phyloP scores from a whole-genome alignment of 2,797 vertebrate species.

The Scolopax rusticola region DNA sequence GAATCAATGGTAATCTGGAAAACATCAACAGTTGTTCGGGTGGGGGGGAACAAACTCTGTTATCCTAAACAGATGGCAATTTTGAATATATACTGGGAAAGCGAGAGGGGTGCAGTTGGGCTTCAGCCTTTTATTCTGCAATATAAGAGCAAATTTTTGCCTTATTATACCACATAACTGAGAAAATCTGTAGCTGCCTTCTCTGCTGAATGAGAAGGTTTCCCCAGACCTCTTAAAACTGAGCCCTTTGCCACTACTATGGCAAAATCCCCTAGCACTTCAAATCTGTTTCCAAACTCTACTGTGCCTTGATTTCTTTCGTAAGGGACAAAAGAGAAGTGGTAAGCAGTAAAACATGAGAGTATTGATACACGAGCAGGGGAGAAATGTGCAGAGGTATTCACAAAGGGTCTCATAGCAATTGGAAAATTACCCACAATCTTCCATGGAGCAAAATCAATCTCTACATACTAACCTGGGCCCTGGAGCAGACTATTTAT shows the following conservation, averaged over 20 bases:
- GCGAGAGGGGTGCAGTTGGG: neutral
- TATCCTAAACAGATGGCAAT: constrained; percentile 28
- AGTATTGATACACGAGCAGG: neutral
- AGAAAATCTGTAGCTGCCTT: neutral
- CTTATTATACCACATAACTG: neutral
- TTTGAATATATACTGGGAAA: neutral
- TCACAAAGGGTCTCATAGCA: neutral
- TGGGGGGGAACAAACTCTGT: neutral
- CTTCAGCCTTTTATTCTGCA: neutral
- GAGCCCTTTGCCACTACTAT: neutral
- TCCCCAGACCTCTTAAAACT: neutral
- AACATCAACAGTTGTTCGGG: neutral
- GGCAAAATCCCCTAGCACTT: neutral
- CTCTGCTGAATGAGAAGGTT: neutral
- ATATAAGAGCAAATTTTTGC: neutral
- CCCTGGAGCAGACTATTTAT: neutral
- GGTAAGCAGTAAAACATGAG: neutral
- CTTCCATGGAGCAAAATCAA: neutral
- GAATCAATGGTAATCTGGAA: neutral
- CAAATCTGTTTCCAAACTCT: neutral
- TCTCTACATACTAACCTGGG: neutral
- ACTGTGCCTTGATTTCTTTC: neutral
- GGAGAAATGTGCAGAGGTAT: neutral
- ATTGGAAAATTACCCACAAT: neutral
- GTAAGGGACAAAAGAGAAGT: neutral